These are phyloP conservation scores for Polyommatus icarus DNA, from an alignment of 2,888 invertebrate species.

Conservation along the genomic window DNA sequence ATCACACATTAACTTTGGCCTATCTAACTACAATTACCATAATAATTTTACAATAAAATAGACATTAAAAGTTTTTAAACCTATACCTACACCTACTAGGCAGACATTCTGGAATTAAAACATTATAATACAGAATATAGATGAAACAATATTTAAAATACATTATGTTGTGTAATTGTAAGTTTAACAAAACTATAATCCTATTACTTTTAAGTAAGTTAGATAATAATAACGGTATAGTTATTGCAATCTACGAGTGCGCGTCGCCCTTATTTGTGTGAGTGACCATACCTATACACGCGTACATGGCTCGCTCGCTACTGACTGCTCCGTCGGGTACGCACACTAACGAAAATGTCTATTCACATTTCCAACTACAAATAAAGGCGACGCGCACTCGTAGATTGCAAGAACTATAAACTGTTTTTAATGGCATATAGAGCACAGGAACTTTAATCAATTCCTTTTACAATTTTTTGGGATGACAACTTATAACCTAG, in stretches of 20 bases:
- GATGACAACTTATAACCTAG: not conserved
- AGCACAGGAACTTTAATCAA: not conserved
- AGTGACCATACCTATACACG: too few relatives aligned
- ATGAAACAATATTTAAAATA: not conserved
- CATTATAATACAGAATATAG: not conserved
- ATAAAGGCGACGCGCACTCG: too few relatives aligned
- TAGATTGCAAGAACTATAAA: too few relatives aligned
- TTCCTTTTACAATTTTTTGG: not conserved
- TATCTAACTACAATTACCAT: not conserved
- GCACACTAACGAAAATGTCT: too few relatives aligned
- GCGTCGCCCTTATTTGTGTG: too few relatives aligned
- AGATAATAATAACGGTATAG: not conserved
- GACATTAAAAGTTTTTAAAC: not conserved
- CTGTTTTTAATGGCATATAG: not conserved
- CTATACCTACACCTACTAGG: not conserved
- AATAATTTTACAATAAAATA: not conserved
- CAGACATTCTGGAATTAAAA: slow-evolving; percentile 4
- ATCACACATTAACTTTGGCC: not conserved
- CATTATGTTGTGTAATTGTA: not conserved
- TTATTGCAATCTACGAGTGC: too few relatives aligned
- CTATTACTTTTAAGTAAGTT: not conserved
- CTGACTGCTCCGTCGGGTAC: too few relatives aligned
- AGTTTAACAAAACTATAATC: not conserved
- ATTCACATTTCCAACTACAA: too few relatives aligned
- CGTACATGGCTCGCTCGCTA: too few relatives aligned